Conservation (phyloP, 2,797 vertebrate species). For the Bradypus variegatus region DNA sequence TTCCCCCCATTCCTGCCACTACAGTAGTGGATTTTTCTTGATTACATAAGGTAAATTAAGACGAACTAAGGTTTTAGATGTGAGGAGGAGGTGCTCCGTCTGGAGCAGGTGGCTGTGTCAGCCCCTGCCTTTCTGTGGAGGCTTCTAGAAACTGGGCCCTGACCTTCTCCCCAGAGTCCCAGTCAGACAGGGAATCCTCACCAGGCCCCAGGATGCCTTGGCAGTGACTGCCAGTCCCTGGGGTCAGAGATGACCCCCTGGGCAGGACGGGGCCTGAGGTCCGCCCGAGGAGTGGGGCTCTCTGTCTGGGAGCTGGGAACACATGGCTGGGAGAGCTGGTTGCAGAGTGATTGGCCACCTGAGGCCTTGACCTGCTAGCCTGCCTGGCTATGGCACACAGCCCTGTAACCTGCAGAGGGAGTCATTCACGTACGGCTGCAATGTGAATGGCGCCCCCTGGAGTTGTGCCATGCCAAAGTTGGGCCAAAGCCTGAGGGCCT, state of each 20-base stretch:
- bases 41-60: conserved; percentile 41
- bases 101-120: background rate
- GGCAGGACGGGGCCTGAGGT: background rate
- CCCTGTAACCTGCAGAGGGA: background rate
- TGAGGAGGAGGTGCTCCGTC: background rate
- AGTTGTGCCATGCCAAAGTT: background rate
- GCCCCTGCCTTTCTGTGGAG: background rate
- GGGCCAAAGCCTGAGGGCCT: background rate
- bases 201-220: background rate
- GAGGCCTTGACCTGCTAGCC: background rate
- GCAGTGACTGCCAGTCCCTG: background rate
- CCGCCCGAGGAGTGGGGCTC: background rate
- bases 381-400: background rate
- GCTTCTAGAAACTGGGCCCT: background rate
- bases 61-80: background rate
- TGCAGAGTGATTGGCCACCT: background rate
- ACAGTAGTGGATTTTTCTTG: conserved; percentile 38
- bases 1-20: background rate
- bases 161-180: background rate
- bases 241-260: background rate
- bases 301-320: background rate
- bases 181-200: background rate
- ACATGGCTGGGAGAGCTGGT: background rate
- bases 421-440: background rate
- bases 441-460: background rate